These are phyloP conservation scores for Gadus macrocephalus DNA, from an alignment of 2,113 vertebrate genomes.

Conservation along the genomic window DNA sequence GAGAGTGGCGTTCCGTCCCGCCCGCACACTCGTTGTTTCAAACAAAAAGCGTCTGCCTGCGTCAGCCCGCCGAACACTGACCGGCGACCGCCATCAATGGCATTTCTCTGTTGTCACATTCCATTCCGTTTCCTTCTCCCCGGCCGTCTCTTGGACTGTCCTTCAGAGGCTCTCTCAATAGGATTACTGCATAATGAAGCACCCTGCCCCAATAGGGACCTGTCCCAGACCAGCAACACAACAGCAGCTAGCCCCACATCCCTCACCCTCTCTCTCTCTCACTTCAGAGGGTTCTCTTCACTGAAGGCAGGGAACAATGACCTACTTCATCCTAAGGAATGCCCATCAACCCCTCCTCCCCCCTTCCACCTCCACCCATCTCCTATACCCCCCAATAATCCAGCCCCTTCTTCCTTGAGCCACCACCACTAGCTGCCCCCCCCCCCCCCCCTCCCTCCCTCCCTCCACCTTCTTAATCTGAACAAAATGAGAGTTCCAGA, in stretches of 20 bases:
- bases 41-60: constrained; percentile 54
- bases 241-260: constrained; percentile 30
- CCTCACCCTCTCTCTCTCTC: constrained; percentile 71
- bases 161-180: constrained; percentile 75
- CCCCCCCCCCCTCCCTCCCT: background rate
- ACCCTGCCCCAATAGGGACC: constrained; percentile 57
- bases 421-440: constrained; percentile 6
- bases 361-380: constrained; percentile 28
- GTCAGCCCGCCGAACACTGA: constrained; percentile 66
- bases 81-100: constrained; percentile 70
- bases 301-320: constrained; percentile 74
- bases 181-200: constrained; percentile 76
- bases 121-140: constrained; percentile 68
- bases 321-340: constrained; percentile 80
- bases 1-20: constrained; percentile 31
- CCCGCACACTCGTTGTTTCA: constrained; percentile 48
- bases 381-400: constrained; percentile 35
- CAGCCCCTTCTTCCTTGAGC: constrained; percentile 56
- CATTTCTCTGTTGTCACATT: constrained; percentile 76
- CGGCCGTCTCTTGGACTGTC: constrained; percentile 66
- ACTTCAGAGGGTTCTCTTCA: constrained; percentile 73
- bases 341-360: constrained; percentile 56
- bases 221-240: constrained; percentile 30
- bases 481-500: constrained; percentile 74
- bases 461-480: constrained; percentile 67